Evolutionary conservation across 2,797 vertebrate species (phyloP).

Genomic region (Staurois parvus): DNA sequence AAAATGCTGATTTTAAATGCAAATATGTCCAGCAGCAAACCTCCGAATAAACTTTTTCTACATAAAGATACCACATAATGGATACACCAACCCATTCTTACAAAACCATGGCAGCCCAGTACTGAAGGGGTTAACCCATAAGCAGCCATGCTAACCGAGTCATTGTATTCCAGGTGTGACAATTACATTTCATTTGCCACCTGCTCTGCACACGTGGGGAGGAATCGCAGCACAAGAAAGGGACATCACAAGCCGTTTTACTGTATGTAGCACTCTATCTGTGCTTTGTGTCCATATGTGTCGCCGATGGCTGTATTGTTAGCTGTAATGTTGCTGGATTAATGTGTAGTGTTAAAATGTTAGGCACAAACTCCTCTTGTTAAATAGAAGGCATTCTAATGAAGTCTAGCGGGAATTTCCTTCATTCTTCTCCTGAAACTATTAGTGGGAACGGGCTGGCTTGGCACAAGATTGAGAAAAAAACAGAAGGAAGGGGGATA

Average conservation of each 20-base stretch:
- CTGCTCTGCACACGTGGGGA: slow-evolving; percentile 67
- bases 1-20: too few species aligned
- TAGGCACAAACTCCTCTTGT: slow-evolving; percentile 67
- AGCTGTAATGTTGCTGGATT: slow-evolving; percentile 70
- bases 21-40: too few species aligned
- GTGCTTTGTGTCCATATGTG: slow-evolving; percentile 73
- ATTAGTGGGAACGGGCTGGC: slow-evolving; percentile 64
- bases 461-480: slow-evolving; percentile 60
- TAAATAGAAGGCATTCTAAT: slow-evolving; percentile 65
- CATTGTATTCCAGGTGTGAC: slow-evolving; percentile 74
- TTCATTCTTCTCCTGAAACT: slow-evolving; percentile 62
- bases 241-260: slow-evolving; percentile 46
- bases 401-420: slow-evolving; percentile 67
- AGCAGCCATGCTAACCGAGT: slow-evolving; percentile 31
- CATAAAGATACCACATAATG: too few species aligned
- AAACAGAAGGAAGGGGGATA: slow-evolving; percentile 60
- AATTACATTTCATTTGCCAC: slow-evolving; percentile 75
- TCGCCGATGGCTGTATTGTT: slow-evolving; percentile 74
- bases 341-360: slow-evolving; percentile 66
- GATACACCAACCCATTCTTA: too few species aligned
- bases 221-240: slow-evolving; percentile 32
- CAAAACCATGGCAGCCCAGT: background rate
- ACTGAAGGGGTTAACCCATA: background rate
- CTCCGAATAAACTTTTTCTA: too few species aligned
- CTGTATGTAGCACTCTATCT: slow-evolving; percentile 61